phyloP scores from a whole-genome alignment of 2,797 vertebrate genomes.

The Denticeps clupeoides region DNA sequence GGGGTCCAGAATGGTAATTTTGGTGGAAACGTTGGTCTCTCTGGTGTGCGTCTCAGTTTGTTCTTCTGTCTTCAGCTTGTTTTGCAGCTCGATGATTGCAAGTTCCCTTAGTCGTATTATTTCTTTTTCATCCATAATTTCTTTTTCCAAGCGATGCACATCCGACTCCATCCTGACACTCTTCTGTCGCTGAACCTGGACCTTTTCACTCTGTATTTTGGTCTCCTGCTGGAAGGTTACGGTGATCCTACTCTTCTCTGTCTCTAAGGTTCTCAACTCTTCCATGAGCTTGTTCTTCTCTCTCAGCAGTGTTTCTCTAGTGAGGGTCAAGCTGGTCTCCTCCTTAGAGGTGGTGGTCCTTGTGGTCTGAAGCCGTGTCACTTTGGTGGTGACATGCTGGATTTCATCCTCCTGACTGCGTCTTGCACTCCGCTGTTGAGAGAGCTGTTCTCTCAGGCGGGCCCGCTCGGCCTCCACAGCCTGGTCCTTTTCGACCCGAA shows the following conservation, averaged over 20 bases:
- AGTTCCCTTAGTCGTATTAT: conserved; percentile 69
- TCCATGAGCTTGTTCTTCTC: conserved; percentile 63
- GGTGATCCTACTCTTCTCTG: conserved; percentile 61
- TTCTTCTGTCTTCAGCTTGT: conserved; percentile 62
- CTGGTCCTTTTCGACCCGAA: conserved; percentile 83
- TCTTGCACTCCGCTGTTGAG: conserved; percentile 64
- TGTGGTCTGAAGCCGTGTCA: conserved; percentile 59
- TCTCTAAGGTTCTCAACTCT: conserved; percentile 63
- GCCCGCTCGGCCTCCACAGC: conserved; percentile 69
- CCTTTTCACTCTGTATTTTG: conserved; percentile 66
- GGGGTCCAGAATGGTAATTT: conserved; percentile 86
- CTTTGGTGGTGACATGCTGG: conserved; percentile 54
- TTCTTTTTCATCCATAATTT: conserved; percentile 78
- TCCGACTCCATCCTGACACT: conserved; percentile 66
- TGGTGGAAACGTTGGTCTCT: conserved; percentile 84
- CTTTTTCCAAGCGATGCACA: conserved; percentile 64
- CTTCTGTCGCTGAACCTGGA: conserved; percentile 63
- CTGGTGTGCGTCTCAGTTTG: conserved; percentile 72
- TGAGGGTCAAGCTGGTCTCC: conserved; percentile 53
- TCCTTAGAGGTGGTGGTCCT: conserved; percentile 60
- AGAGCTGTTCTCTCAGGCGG: conserved; percentile 64
- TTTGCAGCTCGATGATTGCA: conserved; percentile 66
- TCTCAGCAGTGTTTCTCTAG: conserved; percentile 51
- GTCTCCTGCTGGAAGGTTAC: conserved; percentile 72
- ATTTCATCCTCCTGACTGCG: conserved; percentile 63